A percentile compares a stretch with the other conserved stretches of the same genome.
These are phyloP conservation scores for Strigamia transsilvanica DNA, from an alignment of 2,888 invertebrate species.

Conservation along the genomic window DNA sequence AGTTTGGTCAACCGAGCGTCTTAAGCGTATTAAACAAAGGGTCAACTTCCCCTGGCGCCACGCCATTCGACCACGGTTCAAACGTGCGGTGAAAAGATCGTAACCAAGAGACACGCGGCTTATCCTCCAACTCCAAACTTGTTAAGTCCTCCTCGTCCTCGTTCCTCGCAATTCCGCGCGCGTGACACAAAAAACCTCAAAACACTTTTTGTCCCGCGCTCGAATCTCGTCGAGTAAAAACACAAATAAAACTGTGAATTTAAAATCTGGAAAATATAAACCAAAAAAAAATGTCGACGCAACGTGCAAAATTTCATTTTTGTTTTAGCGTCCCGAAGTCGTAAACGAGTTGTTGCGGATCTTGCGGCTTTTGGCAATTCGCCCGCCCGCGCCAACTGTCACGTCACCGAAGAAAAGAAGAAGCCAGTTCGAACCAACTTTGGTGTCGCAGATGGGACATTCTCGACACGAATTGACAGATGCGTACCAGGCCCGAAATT, in stretches of 20 bases:
- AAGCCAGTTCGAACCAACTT: background rate
- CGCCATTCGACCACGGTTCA: slow-evolving; percentile 14
- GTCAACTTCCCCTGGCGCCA: background rate
- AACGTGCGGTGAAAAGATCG: background rate
- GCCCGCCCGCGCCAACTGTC: slow-evolving; percentile 1
- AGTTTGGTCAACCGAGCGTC: background rate
- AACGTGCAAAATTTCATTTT: background rate
- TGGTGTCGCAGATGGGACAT: background rate
- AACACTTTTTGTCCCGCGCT: background rate
- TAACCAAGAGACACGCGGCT: background rate
- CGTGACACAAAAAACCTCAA: background rate
- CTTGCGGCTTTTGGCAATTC: background rate
- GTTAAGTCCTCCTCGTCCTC: background rate
- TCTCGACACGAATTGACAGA: background rate
- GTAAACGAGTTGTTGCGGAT: background rate
- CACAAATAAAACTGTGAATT: background rate
- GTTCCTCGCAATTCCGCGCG: background rate
- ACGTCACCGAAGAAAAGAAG: background rate
- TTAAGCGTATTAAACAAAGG: background rate
- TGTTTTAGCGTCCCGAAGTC: background rate
- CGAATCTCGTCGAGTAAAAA: background rate
- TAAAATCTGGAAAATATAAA: background rate
- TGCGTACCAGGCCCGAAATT: background rate
- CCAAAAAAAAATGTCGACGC: background rate
- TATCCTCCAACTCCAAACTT: background rate